A percentile compares a stretch with the other conserved stretches of the same genome.
phyloP scores from a whole-genome alignment of 2,888 invertebrate genomes.

The Syrphus vitripennis region DNA sequence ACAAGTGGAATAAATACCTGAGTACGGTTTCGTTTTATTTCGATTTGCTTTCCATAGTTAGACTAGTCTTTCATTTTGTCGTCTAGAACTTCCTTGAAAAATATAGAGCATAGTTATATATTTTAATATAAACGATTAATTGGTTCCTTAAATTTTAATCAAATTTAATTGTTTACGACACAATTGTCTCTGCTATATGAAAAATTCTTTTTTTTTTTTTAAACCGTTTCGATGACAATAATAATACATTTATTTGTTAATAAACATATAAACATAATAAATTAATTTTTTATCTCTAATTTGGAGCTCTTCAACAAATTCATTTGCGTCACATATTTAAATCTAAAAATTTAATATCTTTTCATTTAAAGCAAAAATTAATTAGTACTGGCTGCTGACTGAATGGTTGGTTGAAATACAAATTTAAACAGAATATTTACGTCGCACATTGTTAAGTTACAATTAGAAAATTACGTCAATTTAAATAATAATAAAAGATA shows the following conservation, averaged over 20 bases:
- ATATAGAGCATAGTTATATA: too few relatives aligned
- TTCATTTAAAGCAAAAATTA: constrained; percentile 1
- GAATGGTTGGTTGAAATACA: constrained; percentile 25
- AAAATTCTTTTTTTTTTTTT: neutral
- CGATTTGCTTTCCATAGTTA: too few relatives aligned
- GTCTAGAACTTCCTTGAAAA: too few relatives aligned
- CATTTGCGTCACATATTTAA: constrained; percentile 17
- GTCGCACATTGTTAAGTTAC: constrained; percentile 39
- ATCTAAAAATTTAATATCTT: constrained; percentile 6
- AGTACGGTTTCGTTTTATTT: too few relatives aligned
- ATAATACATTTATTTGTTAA: neutral
- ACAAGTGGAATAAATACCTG: too few relatives aligned
- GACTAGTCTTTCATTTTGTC: too few relatives aligned
- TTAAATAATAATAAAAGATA: constrained; percentile 5
- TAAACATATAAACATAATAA: too few relatives aligned
- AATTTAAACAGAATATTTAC: constrained; percentile 9
- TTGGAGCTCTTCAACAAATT: neutral
- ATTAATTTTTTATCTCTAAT: neutral
- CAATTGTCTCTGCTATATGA: too few relatives aligned
- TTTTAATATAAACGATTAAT: neutral
- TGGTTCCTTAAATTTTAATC: neutral
- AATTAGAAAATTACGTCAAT: constrained; percentile 36
- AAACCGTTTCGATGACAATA: neutral
- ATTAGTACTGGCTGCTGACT: constrained; percentile 13
- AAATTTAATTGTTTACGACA: neutral